phyloP scores from a whole-genome alignment of 2,888 invertebrate species.

The Peribatodes rhomboidaria region DNA sequence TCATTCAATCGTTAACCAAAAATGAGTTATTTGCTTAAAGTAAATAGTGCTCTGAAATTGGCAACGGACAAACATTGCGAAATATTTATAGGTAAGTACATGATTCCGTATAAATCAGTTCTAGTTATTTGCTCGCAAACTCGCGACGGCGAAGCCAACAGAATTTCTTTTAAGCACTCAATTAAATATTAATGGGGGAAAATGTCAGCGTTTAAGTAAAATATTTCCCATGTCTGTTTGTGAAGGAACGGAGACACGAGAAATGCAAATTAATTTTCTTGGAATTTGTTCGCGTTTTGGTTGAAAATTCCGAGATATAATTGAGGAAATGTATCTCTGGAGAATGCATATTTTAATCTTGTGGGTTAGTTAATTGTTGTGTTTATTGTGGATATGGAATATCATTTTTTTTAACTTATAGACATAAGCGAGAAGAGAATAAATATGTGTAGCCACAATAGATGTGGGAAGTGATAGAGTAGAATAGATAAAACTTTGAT shows the following conservation, averaged over 20 bases:
- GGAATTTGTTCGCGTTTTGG: conserved; percentile 30
- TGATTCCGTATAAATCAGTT: conserved; percentile 4
- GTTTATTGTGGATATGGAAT: background rate
- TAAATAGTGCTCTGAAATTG: background rate
- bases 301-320: conserved; percentile 32
- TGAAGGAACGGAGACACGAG: conserved; percentile 38
- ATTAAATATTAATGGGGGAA: conserved; percentile 54
- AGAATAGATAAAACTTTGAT: too few relatives aligned
- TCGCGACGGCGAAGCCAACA: conserved; percentile 30
- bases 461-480: too few relatives aligned
- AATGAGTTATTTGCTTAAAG: background rate
- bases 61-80: background rate
- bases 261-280: conserved; percentile 47
- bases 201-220: conserved; percentile 50
- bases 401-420: background rate
- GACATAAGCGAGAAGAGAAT: background rate
- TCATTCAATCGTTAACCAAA: too few relatives aligned
- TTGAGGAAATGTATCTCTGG: conserved; percentile 35
- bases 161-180: conserved; percentile 48
- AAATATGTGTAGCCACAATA: background rate
- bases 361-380: conserved; percentile 2
- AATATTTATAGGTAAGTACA: background rate
- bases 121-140: conserved; percentile 17
- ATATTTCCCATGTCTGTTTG: conserved; percentile 47
- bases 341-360: conserved; percentile 25